phyloP scores from a whole-genome alignment of 1,140 invertebrate species.

The Penaeus vannamei region DNA sequence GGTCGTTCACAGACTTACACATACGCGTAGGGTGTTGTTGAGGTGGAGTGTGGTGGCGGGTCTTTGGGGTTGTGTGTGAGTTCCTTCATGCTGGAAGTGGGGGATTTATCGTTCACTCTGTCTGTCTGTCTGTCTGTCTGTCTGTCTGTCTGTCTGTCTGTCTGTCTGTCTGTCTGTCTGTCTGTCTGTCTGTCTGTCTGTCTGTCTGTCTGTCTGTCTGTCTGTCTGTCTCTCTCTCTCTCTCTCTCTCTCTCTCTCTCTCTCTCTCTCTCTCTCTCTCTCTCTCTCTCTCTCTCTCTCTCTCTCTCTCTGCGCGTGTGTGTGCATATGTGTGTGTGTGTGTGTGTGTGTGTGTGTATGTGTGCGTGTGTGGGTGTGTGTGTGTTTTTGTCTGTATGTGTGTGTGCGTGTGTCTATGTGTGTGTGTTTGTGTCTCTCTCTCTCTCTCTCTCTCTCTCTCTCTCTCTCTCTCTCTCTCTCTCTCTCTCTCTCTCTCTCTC shows the following conservation, averaged over 20 bases:
- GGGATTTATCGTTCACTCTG: neutral
- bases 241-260: neutral
- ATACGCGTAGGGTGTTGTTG: neutral
- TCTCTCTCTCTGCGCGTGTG: no score
- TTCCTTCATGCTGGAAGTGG: neutral
- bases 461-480: neutral
- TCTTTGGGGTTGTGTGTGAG: neutral
- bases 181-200: neutral
- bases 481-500: neutral
- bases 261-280: neutral
- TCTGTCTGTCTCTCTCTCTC: neutral
- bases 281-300: neutral
- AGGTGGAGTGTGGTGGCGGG: neutral
- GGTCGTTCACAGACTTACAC: neutral
- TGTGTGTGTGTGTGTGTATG: neutral
- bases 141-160: neutral
- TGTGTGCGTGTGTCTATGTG: no score
- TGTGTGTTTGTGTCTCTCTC: neutral
- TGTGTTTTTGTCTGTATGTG: neutral
- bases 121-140: slow-evolving; percentile 9
- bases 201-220: neutral
- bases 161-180: neutral
- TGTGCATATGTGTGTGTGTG: neutral
- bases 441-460: neutral
- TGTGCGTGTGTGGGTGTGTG: no score